Percentiles rank a stretch among this genome's conserved stretches.
Evolutionary conservation across 2,113 vertebrate species (phyloP).

Genomic region (Ammodytes marinus): DNA sequence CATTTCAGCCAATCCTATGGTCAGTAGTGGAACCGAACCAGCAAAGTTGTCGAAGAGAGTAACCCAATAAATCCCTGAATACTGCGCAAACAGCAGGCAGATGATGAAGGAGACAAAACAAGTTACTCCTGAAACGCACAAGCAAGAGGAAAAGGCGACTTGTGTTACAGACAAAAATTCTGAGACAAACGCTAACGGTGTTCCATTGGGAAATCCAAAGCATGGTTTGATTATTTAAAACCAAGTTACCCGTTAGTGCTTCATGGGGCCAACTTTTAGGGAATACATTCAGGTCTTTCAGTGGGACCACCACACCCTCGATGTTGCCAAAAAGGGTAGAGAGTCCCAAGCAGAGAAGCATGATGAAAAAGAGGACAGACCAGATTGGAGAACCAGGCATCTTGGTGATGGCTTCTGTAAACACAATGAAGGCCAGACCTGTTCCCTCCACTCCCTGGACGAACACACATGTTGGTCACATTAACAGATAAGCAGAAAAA

Average conservation of each 20-base stretch:
- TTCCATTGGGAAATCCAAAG: neutral
- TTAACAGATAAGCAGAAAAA: neutral
- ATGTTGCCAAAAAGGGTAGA: conserved; percentile 94
- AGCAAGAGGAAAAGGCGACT: neutral
- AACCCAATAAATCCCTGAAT: conserved; percentile 94
- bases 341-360: conserved; percentile 93
- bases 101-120: conserved; percentile 86
- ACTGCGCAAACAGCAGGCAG: conserved; percentile 89
- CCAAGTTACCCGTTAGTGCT: conserved; percentile 73
- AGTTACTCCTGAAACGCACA: conserved; percentile 84
- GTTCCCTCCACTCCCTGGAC: conserved; percentile 93
- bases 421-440: conserved; percentile 94
- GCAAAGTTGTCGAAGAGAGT: conserved; percentile 91
- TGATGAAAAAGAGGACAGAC: conserved; percentile 93
- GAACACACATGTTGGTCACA: neutral
- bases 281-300: conserved; percentile 87
- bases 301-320: conserved; percentile 90
- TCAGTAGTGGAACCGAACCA: conserved; percentile 92
- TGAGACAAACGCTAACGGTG: neutral
- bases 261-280: conserved; percentile 90
- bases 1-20: conserved; percentile 93
- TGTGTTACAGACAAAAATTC: neutral
- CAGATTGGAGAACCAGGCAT: conserved; percentile 91
- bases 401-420: conserved; percentile 94
- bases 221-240: neutral